These are phyloP conservation scores for Stenchaetothrips biformis DNA, from an alignment of 2,888 invertebrate genomes.

Conservation along the genomic window DNA sequence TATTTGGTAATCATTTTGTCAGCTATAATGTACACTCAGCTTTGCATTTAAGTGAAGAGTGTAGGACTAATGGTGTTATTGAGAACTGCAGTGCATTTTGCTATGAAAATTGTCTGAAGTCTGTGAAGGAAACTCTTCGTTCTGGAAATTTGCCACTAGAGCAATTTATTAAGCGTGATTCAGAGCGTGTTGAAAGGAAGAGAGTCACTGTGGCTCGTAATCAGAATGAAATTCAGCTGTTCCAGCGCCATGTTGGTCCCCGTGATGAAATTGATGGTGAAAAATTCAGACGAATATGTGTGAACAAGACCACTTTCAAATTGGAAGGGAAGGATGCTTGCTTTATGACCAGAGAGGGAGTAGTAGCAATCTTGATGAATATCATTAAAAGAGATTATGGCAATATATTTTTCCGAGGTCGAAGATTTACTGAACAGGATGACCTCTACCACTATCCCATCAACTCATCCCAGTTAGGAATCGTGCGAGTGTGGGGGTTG, in stretches of 20 bases:
- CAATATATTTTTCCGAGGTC: neutral
- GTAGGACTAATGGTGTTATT: neutral
- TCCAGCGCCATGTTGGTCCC: neutral
- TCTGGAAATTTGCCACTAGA: neutral
- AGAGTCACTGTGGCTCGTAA: neutral
- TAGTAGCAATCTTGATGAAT: neutral
- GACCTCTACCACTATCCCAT: neutral
- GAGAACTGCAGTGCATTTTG: neutral
- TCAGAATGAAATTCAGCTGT: neutral
- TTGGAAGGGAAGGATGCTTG: neutral
- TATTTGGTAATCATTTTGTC: neutral
- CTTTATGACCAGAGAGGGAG: neutral
- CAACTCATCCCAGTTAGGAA: neutral
- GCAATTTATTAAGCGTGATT: neutral
- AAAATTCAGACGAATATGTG: neutral
- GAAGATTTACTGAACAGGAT: neutral
- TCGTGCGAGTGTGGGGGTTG: neutral
- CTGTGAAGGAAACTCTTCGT: neutral
- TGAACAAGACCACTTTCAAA: neutral
- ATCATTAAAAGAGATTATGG: neutral
- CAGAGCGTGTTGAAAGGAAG: neutral
- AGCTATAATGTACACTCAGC: neutral
- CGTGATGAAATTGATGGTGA: neutral
- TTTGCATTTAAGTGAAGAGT: neutral
- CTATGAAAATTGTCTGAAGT: neutral